A percentile compares a stretch with the other conserved stretches of the same genome.
phyloP scores from a whole-genome alignment of 1,140 invertebrate genomes.

The Aradophagus sp. region DNA sequence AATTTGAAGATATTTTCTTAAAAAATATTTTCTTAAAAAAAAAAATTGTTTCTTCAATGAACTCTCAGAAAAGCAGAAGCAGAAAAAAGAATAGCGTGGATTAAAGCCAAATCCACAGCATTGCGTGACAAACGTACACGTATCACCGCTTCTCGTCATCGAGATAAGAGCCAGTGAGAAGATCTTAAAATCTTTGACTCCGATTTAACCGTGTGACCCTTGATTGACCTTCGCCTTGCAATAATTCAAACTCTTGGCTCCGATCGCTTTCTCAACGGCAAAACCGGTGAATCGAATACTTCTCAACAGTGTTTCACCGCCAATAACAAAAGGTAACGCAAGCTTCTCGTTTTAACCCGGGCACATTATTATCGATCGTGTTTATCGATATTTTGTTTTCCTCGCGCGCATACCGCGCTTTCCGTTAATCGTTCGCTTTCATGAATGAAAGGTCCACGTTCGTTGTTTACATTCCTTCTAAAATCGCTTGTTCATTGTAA shows the following conservation, averaged over 20 bases:
- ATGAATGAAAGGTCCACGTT: constrained; percentile 22
- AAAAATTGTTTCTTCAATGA: too few relatives aligned
- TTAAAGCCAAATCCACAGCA: constrained; percentile 5
- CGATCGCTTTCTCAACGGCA: background rate
- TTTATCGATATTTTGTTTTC: constrained; percentile 15
- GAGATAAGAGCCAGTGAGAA: constrained; percentile 7
- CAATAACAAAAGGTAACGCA: constrained; percentile 18
- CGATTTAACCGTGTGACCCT: constrained; percentile 38
- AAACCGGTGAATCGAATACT: constrained; percentile 16
- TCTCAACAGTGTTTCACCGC: background rate
- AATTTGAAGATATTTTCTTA: too few relatives aligned
- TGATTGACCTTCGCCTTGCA: constrained; percentile 51
- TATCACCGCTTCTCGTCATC: too few relatives aligned
- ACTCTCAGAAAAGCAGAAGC: too few relatives aligned
- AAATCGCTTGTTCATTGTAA: too few relatives aligned
- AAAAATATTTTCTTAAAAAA: too few relatives aligned
- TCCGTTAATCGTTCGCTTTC: constrained; percentile 2
- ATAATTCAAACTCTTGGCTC: constrained; percentile 7
- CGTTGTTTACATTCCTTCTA: constrained; percentile 17
- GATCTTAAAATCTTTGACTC: constrained; percentile 38
- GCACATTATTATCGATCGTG: background rate
- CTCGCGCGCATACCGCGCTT: background rate
- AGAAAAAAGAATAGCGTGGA: too few relatives aligned
- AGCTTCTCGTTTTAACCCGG: background rate
- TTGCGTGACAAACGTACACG: background rate